These are phyloP conservation scores for Exephanes ischioxanthus DNA, from an alignment of 2,888 invertebrate genomes.

Conservation along the genomic window DNA sequence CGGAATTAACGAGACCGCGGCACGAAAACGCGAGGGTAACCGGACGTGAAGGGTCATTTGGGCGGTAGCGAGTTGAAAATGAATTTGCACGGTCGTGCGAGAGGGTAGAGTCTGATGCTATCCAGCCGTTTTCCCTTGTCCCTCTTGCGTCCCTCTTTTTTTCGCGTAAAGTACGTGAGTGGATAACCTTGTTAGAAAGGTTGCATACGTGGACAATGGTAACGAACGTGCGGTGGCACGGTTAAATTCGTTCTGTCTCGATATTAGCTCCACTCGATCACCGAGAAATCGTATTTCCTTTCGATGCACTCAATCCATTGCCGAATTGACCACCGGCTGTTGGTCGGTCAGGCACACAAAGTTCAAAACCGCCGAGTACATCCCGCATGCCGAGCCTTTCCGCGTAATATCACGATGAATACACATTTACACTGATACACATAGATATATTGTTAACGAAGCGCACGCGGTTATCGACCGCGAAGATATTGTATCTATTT, in stretches of 20 bases:
- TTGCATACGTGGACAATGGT: not conserved
- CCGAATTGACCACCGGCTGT: constrained; percentile 18
- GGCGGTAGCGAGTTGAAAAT: constrained; percentile 56
- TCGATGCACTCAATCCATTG: not conserved
- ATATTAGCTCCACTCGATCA: constrained; percentile 12
- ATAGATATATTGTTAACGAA: not conserved
- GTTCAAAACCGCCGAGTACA: constrained; percentile 37
- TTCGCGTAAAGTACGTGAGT: constrained; percentile 46
- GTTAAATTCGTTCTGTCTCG: constrained; percentile 1
- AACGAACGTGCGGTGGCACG: not conserved
- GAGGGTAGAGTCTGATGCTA: constrained; percentile 13
- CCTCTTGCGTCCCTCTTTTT: constrained; percentile 29
- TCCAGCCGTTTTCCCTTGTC: constrained; percentile 24
- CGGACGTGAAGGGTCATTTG: constrained; percentile 59
- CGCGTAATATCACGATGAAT: constrained; percentile 14
- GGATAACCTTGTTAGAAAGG: constrained; percentile 58
- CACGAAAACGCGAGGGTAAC: constrained; percentile 3
- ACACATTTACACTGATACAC: not conserved
- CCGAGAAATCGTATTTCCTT: constrained; percentile 23
- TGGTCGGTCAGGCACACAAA: constrained; percentile 27
- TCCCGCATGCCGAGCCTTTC: constrained; percentile 17
- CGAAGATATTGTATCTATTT: constrained; percentile 44
- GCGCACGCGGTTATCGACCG: not conserved
- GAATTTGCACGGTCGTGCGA: constrained; percentile 52
- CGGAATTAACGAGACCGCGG: constrained; percentile 18